Conservation (phyloP, 2,888 invertebrate species). For the Sisyra terminalis region DNA sequence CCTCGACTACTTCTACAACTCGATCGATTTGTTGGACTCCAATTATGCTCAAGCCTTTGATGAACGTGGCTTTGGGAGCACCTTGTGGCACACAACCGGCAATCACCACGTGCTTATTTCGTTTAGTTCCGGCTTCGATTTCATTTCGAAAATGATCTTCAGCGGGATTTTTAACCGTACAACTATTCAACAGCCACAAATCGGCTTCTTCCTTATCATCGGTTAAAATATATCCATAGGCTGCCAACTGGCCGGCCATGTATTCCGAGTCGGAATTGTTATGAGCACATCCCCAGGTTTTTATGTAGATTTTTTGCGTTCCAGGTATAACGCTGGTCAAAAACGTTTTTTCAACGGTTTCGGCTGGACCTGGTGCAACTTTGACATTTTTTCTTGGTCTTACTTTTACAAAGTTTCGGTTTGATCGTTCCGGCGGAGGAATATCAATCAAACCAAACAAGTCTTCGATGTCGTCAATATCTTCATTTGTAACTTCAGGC, state of each 20-base stretch:
- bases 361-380: not conserved
- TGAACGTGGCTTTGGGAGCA: constrained; percentile 51
- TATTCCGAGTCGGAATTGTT: constrained; percentile 97
- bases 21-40: constrained; percentile 97
- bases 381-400: constrained; percentile 34
- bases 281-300: constrained; percentile 97
- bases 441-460: constrained; percentile 65
- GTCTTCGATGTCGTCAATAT: constrained; percentile 73
- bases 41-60: constrained; percentile 78
- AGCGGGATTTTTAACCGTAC: constrained; percentile 95
- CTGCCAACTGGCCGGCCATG: constrained; percentile 88
- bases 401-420: constrained; percentile 50
- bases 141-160: constrained; percentile 92
- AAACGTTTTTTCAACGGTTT: constrained; percentile 27
- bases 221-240: constrained; percentile 73
- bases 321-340: constrained; percentile 38
- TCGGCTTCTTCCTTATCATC: constrained; percentile 69
- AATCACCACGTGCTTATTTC: constrained; percentile 76
- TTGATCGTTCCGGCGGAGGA: constrained; percentile 57
- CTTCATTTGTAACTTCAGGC: constrained; percentile 43
- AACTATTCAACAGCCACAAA: constrained; percentile 91
- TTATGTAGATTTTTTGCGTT: constrained; percentile 67
- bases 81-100: constrained; percentile 98
- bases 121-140: constrained; percentile 53
- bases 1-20: constrained; percentile 94